These are phyloP conservation scores for Cheumatopsyche charites DNA, from an alignment of 1,140 invertebrate species.

Conservation along the genomic window DNA sequence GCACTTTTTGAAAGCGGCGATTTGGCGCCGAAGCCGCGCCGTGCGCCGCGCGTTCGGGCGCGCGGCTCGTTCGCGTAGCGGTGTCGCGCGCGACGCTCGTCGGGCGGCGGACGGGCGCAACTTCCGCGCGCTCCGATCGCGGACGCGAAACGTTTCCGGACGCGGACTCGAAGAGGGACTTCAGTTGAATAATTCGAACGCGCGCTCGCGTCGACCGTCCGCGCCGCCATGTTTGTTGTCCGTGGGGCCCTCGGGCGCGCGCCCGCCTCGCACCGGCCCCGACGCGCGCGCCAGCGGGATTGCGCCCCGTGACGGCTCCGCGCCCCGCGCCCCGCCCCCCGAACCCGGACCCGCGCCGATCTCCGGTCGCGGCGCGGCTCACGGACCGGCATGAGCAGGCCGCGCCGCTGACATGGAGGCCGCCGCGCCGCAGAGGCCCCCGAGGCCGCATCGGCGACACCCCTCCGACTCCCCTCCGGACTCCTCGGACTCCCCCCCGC, in stretches of 20 bases:
- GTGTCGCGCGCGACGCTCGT: not conserved
- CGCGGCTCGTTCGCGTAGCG: not conserved
- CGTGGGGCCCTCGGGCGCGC: conserved; percentile 26
- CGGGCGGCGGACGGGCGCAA: not conserved
- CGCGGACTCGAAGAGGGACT: too few relatives aligned
- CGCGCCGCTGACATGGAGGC: not conserved
- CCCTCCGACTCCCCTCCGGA: not conserved
- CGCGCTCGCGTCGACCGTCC: conserved; percentile 61
- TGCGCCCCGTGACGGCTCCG: conserved; percentile 28
- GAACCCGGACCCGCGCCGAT: not conserved
- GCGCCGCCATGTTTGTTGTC: conserved; percentile 44
- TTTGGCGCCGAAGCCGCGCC: not conserved
- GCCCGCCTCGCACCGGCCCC: conserved; percentile 10
- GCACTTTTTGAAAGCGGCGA: too few relatives aligned
- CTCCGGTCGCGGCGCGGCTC: not conserved
- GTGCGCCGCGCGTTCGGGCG: not conserved
- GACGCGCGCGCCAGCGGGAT: not conserved
- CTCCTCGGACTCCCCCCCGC: not conserved
- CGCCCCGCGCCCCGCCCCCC: conserved; percentile 17
- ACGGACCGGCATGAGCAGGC: conserved; percentile 1
- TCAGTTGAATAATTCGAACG: conserved; percentile 50
- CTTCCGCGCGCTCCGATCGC: not conserved
- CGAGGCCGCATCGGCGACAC: not conserved
- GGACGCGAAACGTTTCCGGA: too few relatives aligned
- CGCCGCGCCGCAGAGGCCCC: not conserved